Evolutionary conservation across 2,797 vertebrate genomes (phyloP).

Genomic region (Gymnothorax javanicus): DNA sequence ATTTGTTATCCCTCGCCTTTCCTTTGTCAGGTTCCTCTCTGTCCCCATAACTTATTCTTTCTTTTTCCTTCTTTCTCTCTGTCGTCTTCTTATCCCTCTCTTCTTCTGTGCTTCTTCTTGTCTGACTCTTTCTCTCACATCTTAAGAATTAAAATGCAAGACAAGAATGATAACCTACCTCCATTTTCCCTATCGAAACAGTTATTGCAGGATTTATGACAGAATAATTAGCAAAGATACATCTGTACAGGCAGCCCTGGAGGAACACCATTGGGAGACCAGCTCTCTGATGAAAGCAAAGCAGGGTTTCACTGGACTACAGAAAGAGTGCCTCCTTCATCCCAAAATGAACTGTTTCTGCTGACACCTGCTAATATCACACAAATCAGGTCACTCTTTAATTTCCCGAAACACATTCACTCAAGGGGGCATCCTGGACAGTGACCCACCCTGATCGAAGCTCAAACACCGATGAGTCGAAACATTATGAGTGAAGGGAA

Average conservation of each 20-base stretch:
- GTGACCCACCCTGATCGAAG: conserved; percentile 52
- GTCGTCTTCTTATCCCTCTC: background rate
- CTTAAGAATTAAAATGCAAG: conserved; percentile 4
- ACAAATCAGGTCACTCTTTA: background rate
- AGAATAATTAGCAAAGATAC: conserved; percentile 21
- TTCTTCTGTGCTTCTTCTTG: background rate
- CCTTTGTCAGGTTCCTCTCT: background rate
- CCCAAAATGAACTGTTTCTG: background rate
- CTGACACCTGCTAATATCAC: background rate
- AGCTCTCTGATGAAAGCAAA: conserved; percentile 15
- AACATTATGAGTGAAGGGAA: too few relatives aligned
- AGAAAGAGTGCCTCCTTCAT: background rate
- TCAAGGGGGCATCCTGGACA: background rate
- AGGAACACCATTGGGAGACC: background rate
- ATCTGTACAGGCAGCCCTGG: background rate
- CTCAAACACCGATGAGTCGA: conserved; percentile 19
- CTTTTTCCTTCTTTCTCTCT: background rate
- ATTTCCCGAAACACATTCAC: background rate
- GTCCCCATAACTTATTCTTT: background rate
- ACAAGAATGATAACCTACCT: background rate
- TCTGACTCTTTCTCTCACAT: background rate
- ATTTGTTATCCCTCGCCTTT: background rate
- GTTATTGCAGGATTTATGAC: conserved; percentile 10
- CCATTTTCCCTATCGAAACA: background rate
- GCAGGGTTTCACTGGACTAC: background rate